phyloP scores from a whole-genome alignment of 2,797 vertebrate species.

The Oryzias sinensis region DNA sequence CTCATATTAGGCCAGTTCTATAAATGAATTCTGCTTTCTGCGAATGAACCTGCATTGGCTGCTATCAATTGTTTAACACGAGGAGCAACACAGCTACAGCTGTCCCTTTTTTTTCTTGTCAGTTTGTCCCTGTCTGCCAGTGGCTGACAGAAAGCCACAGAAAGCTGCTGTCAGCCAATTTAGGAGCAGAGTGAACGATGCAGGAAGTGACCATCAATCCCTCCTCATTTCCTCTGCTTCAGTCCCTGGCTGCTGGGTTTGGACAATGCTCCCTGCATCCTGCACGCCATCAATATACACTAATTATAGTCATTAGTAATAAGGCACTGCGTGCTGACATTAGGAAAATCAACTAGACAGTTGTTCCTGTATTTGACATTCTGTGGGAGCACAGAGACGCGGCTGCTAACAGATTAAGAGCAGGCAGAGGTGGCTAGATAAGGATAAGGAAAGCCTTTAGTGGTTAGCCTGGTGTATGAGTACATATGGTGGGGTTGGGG shows the following conservation, averaged over 20 bases:
- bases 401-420: conserved; percentile 55
- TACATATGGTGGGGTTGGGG: conserved; percentile 54
- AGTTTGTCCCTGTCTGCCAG: conserved; percentile 45
- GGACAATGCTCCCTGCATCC: conserved; percentile 43
- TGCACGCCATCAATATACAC: conserved; percentile 68
- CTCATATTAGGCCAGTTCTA: conserved; percentile 11
- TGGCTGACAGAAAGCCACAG: conserved; percentile 65
- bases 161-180: conserved; percentile 71
- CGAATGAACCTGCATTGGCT: conserved; percentile 30
- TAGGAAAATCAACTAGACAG: conserved; percentile 70
- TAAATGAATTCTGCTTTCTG: conserved; percentile 12
- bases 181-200: conserved; percentile 59
- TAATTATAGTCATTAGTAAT: conserved; percentile 77
- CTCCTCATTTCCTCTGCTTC: conserved; percentile 69
- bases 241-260: conserved; percentile 56
- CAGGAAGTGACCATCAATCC: conserved; percentile 80
- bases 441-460: conserved; percentile 48
- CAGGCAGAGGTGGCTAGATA: conserved; percentile 64
- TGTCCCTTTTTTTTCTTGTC: conserved; percentile 13
- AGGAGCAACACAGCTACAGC: conserved; percentile 23
- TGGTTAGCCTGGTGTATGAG: conserved; percentile 44
- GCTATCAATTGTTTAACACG: conserved; percentile 20
- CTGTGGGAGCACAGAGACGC: conserved; percentile 39
- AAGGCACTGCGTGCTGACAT: conserved; percentile 68
- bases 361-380: conserved; percentile 55